Base-by-base conservation (phyloP, 2,888 invertebrate genomes). In the Tolmerus cingulatus region DNA sequence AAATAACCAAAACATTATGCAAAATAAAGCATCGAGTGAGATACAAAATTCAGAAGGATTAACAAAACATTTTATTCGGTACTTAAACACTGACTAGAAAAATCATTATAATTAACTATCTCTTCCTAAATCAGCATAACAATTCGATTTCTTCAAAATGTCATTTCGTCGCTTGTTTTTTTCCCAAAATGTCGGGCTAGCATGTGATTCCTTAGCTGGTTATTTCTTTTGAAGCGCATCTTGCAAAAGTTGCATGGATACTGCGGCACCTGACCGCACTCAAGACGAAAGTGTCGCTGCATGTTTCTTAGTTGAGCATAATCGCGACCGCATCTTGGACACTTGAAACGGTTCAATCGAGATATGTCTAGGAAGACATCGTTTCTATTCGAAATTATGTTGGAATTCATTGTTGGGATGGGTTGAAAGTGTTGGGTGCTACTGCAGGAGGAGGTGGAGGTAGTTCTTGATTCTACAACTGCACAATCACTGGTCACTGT, bases 221-320 rank as follows among this genome's bases (percentile, higher is more conserved):
- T 90, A 57, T 90, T 89, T 19, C 90, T 86, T 87, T 90, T 90
- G 86, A 88, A 89, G 27, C 88, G 87, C 79, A 89, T 88, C 77
- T 87, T 88, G 93, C 96, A 96, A 92, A 94, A 93, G 27, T 94
- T 94, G 89, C 96, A 96, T 91, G 94, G 94, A 93, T 95, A 96
- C 91, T 95, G 94, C 87, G 95, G 95, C 90, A 95, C 95, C 92
- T 95, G 95, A 51, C 95, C 95, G 92, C 96, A 96, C 92, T 96
- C 96, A 89, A 95, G 85, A 43, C 88, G 87, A 79, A 57, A 89
- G 84, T 89, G 89, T 74, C 89, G 91, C 88, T 92, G 92, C 91
- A 94, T 92, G 87, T 94, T 93, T 87, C 93, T 92, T 43, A 93
- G 91, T 91, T 93, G 93, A 87, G 93, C 93, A 90, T 94, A 94